Evolutionary conservation across 2,888 invertebrate genomes (phyloP), one percentile per base, ranked within the genome.

Genomic region (Platycheirus albimanus): DNA sequence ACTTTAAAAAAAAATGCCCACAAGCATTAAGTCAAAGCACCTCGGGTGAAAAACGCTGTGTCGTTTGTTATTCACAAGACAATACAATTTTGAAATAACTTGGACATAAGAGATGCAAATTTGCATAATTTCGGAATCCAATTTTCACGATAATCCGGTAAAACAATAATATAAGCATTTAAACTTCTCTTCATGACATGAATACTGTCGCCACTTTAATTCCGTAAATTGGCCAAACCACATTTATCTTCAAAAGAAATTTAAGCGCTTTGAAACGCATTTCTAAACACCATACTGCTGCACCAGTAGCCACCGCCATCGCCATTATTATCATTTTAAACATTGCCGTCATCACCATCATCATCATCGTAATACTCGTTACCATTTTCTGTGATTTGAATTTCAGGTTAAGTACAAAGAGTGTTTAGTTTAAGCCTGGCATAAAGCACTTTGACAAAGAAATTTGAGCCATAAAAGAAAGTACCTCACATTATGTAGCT

Each of bases 121-220:
- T 79, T 79, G 61, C 80, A 75, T 80, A 75, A 79, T 75, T 80
- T 75, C 45, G 75, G 70, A 80, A 80, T 75, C 69, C 56, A 17
- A 19, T 69, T 80, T 72, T 38, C 63, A 56, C 41, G 47, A 45
- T 33, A 45, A 61, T 61, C 43, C 17, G 43, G 13, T 19, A n/a
- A 28, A 58, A 43, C 20, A 43, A 28, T n/a, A n/a, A n/a, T n/a
- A n/a, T 0, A 43, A 45, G 24, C 15, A 58, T 15, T 56, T 56
- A 17, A 58, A 17, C 54, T 28, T 58, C 41, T 3, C 45, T 41
- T 61, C 45, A 61, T 61, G 61, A 45, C 61, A 45, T 45, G 61
- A 61, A 61, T 61, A 61, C 61, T n/a, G n/a, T 45, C 43, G 30
- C 30, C 8, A 33, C 17, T 28, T 19, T 61, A 11, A 61, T 30